These are phyloP conservation scores for Amorpha juglandis DNA, from an alignment of 2,888 invertebrate species.

Conservation along the genomic window DNA sequence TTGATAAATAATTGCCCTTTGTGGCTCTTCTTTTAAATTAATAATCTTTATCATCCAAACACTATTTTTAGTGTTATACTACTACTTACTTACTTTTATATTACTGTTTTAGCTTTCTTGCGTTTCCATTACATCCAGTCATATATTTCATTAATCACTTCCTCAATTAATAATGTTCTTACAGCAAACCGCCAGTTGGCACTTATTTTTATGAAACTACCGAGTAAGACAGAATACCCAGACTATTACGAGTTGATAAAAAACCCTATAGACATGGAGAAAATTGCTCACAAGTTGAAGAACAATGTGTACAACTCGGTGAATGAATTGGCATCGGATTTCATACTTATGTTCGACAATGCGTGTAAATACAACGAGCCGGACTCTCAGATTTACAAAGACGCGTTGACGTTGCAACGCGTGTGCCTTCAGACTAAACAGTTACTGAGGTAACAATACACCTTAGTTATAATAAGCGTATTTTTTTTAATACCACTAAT, in stretches of 20 bases:
- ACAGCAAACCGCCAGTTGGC: constrained; percentile 95
- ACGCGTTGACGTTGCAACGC: constrained; percentile 95
- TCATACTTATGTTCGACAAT: constrained; percentile 97
- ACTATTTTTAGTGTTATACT: too few species aligned
- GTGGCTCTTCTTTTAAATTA: too few species aligned
- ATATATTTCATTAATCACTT: too few species aligned
- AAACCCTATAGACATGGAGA: constrained; percentile 98
- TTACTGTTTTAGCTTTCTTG: too few species aligned
- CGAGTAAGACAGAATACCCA: constrained; percentile 96
- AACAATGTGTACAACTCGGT: constrained; percentile 90
- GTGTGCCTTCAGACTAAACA: constrained; percentile 96
- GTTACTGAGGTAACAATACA: constrained; percentile 86
- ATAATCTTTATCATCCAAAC: too few species aligned
- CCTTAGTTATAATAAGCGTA: neutral
- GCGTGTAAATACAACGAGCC: constrained; percentile 99
- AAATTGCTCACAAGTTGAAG: constrained; percentile 94
- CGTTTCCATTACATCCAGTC: too few species aligned
- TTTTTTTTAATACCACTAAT: too few species aligned
- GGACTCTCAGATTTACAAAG: constrained; percentile 98
- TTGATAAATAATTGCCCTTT: too few species aligned
- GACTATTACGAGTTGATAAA: constrained; percentile 99
- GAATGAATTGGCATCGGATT: constrained; percentile 94
- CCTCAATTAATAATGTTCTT: neutral
- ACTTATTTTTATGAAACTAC: constrained; percentile 96
- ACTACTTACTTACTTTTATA: too few species aligned